A percentile compares a stretch with the other conserved stretches of the same genome.
phyloP scores from a whole-genome alignment of 2,113 vertebrate genomes.

The Dunckerocampus dactyliophorus region DNA sequence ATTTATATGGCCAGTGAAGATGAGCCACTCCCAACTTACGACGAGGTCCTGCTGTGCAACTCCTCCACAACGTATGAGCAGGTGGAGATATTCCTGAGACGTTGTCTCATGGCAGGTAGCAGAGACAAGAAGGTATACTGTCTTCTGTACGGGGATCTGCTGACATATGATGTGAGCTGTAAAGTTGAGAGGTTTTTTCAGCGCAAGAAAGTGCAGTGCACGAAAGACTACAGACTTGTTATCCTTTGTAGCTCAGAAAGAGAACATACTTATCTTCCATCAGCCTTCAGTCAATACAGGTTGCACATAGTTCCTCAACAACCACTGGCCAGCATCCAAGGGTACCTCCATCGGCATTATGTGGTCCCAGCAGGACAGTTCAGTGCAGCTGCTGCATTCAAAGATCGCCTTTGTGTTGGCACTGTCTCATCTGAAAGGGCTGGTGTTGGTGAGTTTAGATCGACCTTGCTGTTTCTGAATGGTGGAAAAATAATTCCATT shows the following conservation, averaged over 20 bases:
- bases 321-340: conserved; percentile 61
- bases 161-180: conserved; percentile 85
- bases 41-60: conserved; percentile 89
- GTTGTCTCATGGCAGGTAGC: conserved; percentile 76
- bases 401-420: conserved; percentile 77
- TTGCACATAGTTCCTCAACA: conserved; percentile 81
- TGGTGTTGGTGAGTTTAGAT: conserved; percentile 82
- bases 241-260: conserved; percentile 82
- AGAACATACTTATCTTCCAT: conserved; percentile 87
- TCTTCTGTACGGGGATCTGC: conserved; percentile 82
- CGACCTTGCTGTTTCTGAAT: background rate
- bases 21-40: conserved; percentile 81
- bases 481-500: background rate
- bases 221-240: conserved; percentile 75
- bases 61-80: conserved; percentile 80
- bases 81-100: conserved; percentile 84
- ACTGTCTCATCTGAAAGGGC: conserved; percentile 85
- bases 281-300: conserved; percentile 85
- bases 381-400: conserved; percentile 81
- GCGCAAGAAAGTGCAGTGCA: conserved; percentile 62
- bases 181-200: conserved; percentile 82
- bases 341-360: conserved; percentile 80
- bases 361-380: conserved; percentile 43
- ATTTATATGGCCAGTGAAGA: conserved; percentile 81
- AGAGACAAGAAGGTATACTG: conserved; percentile 77